Conservation (phyloP, 2,113 vertebrate genomes). For the Clupea harengus region DNA sequence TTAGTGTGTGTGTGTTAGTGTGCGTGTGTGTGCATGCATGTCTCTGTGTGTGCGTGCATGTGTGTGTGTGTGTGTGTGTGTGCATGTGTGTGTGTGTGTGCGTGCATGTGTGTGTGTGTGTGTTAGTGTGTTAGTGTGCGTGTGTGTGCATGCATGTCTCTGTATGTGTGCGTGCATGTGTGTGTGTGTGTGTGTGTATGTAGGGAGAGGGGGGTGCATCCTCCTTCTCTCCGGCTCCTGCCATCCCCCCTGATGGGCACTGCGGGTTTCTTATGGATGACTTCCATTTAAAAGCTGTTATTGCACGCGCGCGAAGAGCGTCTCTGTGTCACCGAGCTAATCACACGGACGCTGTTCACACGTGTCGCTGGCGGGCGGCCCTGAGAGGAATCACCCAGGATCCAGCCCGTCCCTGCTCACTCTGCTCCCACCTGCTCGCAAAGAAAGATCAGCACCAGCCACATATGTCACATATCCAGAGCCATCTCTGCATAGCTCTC, state of each 20-base stretch:
- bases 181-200: neutral
- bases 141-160: neutral
- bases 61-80: slow-evolving; percentile 5
- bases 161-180: neutral
- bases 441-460: neutral
- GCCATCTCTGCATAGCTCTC: neutral
- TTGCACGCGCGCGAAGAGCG: slow-evolving; percentile 43
- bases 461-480: neutral
- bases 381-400: slow-evolving; percentile 1
- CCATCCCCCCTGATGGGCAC: slow-evolving; percentile 39
- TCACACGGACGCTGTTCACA: slow-evolving; percentile 36
- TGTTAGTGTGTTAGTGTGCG: neutral
- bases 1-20: too few species aligned
- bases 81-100: neutral
- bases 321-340: slow-evolving; percentile 49
- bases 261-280: slow-evolving; percentile 63
- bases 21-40: slow-evolving; percentile 9
- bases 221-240: slow-evolving; percentile 41
- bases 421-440: neutral
- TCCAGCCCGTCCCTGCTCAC: neutral
- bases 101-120: neutral
- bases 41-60: neutral
- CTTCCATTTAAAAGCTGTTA: slow-evolving; percentile 52
- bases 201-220: neutral
- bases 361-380: slow-evolving; percentile 19